These are phyloP conservation scores for Carassius auratus DNA, from an alignment of 2,113 vertebrate genomes.

Conservation along the genomic window DNA sequence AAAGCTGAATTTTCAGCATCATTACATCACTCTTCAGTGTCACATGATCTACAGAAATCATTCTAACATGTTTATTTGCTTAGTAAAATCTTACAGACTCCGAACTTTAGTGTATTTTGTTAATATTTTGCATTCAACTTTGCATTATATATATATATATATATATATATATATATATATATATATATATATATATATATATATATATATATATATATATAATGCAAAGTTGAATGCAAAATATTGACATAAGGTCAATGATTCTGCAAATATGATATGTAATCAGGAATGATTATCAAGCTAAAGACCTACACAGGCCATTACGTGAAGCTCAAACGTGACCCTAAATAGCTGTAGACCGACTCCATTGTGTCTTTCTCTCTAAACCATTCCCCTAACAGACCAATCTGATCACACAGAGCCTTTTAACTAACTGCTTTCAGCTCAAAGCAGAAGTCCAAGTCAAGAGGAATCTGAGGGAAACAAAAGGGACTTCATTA, in stretches of 20 bases:
- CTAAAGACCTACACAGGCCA: constrained; percentile 5
- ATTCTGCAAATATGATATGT: not conserved
- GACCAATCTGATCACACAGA: constrained; percentile 69
- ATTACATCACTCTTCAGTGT: no score
- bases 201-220: no score
- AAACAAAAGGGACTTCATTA: constrained; percentile 93
- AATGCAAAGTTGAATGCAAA: no score
- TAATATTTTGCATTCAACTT: no score
- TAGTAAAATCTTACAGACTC: no score
- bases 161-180: no score
- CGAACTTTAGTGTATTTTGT: no score
- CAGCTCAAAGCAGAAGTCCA: constrained; percentile 69
- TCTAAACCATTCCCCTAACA: constrained; percentile 68
- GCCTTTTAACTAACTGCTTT: constrained; percentile 78
- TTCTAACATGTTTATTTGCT: no score
- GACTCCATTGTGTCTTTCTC: constrained; percentile 43
- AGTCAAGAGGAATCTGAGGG: constrained; percentile 50
- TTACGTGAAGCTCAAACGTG: constrained; percentile 7
- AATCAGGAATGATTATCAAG: constrained; percentile 31
- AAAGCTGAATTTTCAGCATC: no score
- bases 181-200: no score
- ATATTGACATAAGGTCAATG: not conserved
- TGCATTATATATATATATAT: no score
- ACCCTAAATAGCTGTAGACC: constrained; percentile 7
- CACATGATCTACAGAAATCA: no score